Conservation (phyloP, 2,797 vertebrate genomes). For the Anabacerthia variegaticeps region DNA sequence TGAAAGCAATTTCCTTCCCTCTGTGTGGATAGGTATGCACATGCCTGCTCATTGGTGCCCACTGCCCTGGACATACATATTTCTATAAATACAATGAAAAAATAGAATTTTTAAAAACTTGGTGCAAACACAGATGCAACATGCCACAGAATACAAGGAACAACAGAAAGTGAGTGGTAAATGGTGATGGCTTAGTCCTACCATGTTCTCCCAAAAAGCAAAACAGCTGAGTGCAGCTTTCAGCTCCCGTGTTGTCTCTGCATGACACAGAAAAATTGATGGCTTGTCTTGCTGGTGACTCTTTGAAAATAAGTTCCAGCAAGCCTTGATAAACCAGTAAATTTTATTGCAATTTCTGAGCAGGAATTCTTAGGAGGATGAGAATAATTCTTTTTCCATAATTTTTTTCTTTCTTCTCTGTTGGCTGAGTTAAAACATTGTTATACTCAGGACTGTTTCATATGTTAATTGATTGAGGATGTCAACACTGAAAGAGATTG, state of each 20-base stretch:
- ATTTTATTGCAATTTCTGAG: slow-evolving; percentile 47
- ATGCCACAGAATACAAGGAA: background rate
- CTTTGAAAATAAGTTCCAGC: slow-evolving; percentile 51
- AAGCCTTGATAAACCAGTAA: slow-evolving; percentile 40
- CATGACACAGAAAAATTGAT: slow-evolving; percentile 30
- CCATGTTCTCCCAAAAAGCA: slow-evolving; percentile 17
- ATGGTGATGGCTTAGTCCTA: background rate
- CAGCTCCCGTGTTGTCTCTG: background rate
- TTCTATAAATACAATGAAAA: background rate
- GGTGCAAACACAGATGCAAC: background rate
- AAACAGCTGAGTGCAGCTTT: slow-evolving; percentile 10
- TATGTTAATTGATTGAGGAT: background rate
- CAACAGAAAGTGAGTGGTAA: background rate
- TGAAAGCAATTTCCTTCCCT: background rate
- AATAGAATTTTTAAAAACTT: background rate
- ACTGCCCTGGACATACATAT: background rate
- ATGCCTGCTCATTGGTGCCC: background rate
- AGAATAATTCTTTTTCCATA: background rate
- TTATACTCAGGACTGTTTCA: background rate
- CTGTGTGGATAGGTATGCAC: background rate
- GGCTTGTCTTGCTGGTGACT: background rate
- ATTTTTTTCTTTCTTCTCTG: background rate
- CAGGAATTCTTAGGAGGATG: background rate
- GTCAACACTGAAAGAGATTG: background rate
- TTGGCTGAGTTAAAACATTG: background rate